Conservation (phyloP, 2,113 vertebrate genomes). For the Xiphias gladius region DNA sequence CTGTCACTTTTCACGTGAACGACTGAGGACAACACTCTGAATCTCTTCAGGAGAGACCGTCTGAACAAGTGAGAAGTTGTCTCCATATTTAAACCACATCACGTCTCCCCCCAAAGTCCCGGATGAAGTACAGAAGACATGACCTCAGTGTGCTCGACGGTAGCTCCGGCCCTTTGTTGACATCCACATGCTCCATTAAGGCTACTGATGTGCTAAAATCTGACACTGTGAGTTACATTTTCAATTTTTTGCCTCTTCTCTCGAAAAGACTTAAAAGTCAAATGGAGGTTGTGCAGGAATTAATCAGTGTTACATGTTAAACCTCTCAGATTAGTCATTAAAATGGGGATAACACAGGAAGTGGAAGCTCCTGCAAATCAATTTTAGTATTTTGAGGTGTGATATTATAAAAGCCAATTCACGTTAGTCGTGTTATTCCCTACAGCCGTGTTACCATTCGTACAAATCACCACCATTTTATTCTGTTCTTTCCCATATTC, state of each 20-base stretch:
- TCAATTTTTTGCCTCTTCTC: not conserved
- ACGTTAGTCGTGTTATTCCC: slow-evolving; percentile 23
- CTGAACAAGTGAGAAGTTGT: too few relatives aligned
- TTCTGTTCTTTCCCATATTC: too few relatives aligned
- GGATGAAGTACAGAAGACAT: too few relatives aligned
- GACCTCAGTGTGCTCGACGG: not conserved
- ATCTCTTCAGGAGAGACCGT: too few relatives aligned
- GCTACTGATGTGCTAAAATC: slow-evolving; percentile 20
- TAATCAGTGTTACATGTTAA: not conserved
- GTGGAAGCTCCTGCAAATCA: not conserved
- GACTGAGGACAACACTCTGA: not conserved
- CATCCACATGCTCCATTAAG: not conserved
- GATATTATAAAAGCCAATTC: slow-evolving; percentile 18
- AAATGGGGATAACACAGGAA: not conserved
- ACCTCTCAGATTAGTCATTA: not conserved
- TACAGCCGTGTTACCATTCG: not conserved
- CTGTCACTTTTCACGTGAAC: too few relatives aligned
- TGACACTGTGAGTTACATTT: slow-evolving; percentile 26
- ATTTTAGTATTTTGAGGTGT: not conserved
- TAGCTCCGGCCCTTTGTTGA: not conserved
- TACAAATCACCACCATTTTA: not conserved
- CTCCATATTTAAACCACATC: too few relatives aligned
- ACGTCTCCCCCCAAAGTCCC: too few relatives aligned
- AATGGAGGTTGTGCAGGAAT: not conserved
- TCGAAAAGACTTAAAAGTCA: not conserved